These are phyloP conservation scores for Scalopus aquaticus DNA, from an alignment of 2,113 vertebrate genomes.

Conservation along the genomic window DNA sequence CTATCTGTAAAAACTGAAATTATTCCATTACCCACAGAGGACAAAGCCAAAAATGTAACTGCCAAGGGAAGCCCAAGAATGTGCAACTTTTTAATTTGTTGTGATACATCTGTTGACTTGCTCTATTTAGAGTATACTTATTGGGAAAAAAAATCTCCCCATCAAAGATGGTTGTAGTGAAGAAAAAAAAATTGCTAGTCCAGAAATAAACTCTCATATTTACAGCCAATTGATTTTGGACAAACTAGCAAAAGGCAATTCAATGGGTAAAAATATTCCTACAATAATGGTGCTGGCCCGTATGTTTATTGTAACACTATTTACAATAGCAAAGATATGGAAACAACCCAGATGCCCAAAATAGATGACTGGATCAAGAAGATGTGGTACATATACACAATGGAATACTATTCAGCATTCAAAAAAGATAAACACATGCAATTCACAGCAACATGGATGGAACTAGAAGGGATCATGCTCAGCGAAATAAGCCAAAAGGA, in stretches of 20 bases:
- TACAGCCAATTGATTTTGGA: background rate
- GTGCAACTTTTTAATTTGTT: conserved; percentile 12
- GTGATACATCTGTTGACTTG: background rate
- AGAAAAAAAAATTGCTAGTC: background rate
- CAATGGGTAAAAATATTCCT: background rate
- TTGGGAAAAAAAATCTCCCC: conserved; percentile 4
- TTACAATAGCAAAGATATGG: too few species aligned
- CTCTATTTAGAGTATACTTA: conserved; percentile 4
- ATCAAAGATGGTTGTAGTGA: background rate
- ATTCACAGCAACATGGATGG: too few species aligned
- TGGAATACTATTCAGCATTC: too few species aligned
- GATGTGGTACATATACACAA: too few species aligned
- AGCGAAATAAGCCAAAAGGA: too few species aligned
- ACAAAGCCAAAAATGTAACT: conserved; percentile 41
- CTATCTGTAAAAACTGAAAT: background rate
- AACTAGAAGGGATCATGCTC: too few species aligned
- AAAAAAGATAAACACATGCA: too few species aligned
- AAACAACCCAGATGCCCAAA: too few species aligned
- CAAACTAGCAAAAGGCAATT: background rate
- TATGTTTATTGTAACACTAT: too few species aligned
- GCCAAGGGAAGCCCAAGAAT: background rate
- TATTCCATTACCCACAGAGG: background rate
- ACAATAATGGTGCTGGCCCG: background rate
- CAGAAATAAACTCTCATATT: conserved; percentile 2
- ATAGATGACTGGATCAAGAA: too few species aligned